These are phyloP conservation scores for Ameiurus melas DNA, from an alignment of 2,113 vertebrate genomes.

Conservation along the genomic window DNA sequence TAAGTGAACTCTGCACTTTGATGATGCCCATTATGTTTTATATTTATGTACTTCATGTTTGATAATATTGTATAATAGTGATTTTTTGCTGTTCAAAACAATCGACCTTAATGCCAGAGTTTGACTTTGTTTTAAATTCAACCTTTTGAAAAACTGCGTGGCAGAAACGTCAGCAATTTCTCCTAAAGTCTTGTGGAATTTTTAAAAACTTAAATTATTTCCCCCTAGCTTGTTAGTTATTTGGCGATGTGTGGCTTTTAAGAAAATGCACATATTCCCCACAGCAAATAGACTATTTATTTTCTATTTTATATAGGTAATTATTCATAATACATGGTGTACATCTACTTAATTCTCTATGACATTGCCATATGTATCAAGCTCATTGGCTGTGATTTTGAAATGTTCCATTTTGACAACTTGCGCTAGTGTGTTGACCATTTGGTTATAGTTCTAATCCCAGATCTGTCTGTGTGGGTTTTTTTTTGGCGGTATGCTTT, in stretches of 20 bases:
- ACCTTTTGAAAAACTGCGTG: background rate
- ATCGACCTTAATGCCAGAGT: background rate
- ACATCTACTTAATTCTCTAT: background rate
- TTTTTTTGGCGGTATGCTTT: background rate
- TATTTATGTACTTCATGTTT: constrained; percentile 31
- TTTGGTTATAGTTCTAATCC: constrained; percentile 16
- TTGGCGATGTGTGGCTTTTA: background rate
- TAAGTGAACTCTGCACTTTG: background rate
- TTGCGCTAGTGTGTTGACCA: background rate
- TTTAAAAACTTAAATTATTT: constrained; percentile 5
- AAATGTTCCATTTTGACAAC: constrained; percentile 40
- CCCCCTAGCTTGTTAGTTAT: background rate
- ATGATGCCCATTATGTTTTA: background rate
- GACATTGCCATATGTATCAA: constrained; percentile 1
- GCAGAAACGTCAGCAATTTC: background rate
- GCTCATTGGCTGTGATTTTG: constrained; percentile 19
- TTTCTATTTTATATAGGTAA: constrained; percentile 9
- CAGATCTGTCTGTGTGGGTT: background rate
- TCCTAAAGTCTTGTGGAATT: background rate
- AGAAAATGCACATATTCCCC: background rate
- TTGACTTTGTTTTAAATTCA: background rate
- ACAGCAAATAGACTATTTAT: constrained; percentile 28
- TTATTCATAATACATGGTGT: constrained; percentile 5
- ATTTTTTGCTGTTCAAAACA: background rate
- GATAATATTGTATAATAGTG: background rate